Conservation (phyloP, 2,797 vertebrate genomes). For the Sardinella longiceps region DNA sequence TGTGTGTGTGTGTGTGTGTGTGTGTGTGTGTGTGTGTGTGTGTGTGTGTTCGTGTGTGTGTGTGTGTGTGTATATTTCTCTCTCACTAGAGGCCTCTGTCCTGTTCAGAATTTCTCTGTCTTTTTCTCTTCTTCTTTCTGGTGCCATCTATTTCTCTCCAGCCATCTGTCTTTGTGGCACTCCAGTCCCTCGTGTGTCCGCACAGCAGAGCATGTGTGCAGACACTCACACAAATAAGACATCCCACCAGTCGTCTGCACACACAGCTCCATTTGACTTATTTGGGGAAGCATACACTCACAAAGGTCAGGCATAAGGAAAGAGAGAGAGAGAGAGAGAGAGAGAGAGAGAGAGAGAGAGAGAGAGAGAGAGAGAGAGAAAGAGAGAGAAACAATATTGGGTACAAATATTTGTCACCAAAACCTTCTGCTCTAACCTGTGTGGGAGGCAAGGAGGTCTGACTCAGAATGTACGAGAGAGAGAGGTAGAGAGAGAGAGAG, state of each 20-base stretch:
- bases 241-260: background rate
- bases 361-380: too few relatives aligned
- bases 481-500: background rate
- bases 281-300: background rate
- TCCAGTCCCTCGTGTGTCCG: background rate
- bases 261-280: background rate
- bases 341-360: background rate
- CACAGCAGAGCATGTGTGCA: background rate
- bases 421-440: background rate
- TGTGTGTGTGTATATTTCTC: background rate
- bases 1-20: background rate
- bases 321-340: background rate
- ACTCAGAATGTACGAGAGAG: background rate
- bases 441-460: background rate
- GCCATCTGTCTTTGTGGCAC: background rate
- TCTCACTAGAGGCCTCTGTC: background rate
- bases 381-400: constrained; percentile 26
- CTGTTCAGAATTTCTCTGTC: background rate
- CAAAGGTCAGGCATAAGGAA: background rate
- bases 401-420: constrained; percentile 19
- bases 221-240: background rate
- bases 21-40: background rate
- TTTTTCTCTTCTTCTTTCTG: background rate
- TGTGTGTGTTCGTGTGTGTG: background rate
- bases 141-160: background rate